A percentile compares a stretch with the other conserved stretches of the same genome.
phyloP scores from a whole-genome alignment of 2,888 invertebrate species.

The Cosmia pyralina region DNA sequence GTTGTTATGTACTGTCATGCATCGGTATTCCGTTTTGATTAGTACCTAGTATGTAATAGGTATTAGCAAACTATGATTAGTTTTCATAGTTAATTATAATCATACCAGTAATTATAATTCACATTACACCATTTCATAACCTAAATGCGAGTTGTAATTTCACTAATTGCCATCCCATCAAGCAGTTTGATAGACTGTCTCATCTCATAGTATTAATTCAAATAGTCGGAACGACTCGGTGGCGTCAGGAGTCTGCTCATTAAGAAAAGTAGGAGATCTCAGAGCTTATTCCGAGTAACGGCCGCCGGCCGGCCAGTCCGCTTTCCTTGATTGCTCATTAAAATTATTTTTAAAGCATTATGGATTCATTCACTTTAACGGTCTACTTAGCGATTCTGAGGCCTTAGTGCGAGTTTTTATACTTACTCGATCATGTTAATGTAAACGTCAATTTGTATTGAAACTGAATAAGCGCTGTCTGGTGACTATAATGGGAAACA shows the following conservation, averaged over 20 bases:
- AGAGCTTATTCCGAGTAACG: conserved; percentile 47
- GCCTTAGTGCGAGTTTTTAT: too few relatives aligned
- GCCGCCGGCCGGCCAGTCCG: conserved; percentile 9
- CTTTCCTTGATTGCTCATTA: conserved; percentile 55
- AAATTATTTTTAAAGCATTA: conserved; percentile 46
- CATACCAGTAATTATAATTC: conserved; percentile 6
- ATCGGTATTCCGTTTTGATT: too few relatives aligned
- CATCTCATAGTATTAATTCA: conserved; percentile 43
- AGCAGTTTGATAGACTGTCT: conserved; percentile 31
- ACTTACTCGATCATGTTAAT: too few relatives aligned
- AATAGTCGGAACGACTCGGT: conserved; percentile 18
- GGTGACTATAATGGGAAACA: too few relatives aligned
- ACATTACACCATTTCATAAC: not conserved
- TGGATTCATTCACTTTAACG: conserved; percentile 16
- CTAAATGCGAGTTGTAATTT: conserved; percentile 27
- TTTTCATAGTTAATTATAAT: not conserved
- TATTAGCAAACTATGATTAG: too few relatives aligned
- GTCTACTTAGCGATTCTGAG: conserved; percentile 2
- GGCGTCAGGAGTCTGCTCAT: conserved; percentile 55
- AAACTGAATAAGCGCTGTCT: too few relatives aligned
- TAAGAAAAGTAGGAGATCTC: conserved; percentile 55
- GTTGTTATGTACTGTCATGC: too few relatives aligned
- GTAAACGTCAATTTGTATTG: too few relatives aligned
- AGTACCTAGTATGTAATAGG: too few relatives aligned
- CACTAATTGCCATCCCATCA: conserved; percentile 27